Evolutionary conservation across 1,140 invertebrate species (phyloP).

Genomic region (Tetramorium alpestre): DNA sequence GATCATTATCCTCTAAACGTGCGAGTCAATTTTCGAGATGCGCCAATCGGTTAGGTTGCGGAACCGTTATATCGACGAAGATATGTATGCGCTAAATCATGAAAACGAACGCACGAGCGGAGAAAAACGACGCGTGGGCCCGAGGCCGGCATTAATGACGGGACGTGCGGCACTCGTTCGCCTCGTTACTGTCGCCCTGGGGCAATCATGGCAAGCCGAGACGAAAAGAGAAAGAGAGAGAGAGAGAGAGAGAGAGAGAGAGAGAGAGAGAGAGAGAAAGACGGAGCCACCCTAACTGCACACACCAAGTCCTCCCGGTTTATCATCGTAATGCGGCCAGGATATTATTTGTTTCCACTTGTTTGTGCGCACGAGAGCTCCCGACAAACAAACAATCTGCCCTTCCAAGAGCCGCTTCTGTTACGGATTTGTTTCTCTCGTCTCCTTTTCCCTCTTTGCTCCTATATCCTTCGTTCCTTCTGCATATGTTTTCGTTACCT

Average conservation of each 20-base stretch:
- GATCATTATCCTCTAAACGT: slow-evolving; percentile 19
- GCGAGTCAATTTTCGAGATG: slow-evolving; percentile 58
- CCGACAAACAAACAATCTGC: slow-evolving; percentile 82
- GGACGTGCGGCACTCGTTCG: slow-evolving; percentile 79
- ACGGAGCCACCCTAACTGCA: slow-evolving; percentile 51
- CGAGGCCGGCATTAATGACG: slow-evolving; percentile 84
- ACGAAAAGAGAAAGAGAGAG: slow-evolving; percentile 14
- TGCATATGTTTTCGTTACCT: slow-evolving; percentile 20
- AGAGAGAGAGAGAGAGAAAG: slow-evolving; percentile 33
- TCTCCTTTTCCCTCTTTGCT: not conserved
- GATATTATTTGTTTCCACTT: slow-evolving; percentile 85
- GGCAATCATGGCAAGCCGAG: slow-evolving; percentile 68
- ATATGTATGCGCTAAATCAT: slow-evolving; percentile 39
- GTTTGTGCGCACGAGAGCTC: slow-evolving; percentile 81
- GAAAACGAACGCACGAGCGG: slow-evolving; percentile 12
- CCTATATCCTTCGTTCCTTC: slow-evolving; percentile 1
- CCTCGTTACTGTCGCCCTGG: slow-evolving; percentile 82
- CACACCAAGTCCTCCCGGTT: slow-evolving; percentile 52
- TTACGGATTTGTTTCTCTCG: not conserved
- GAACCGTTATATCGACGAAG: slow-evolving; percentile 41
- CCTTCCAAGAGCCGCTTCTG: slow-evolving; percentile 58
- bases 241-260: slow-evolving; percentile 10
- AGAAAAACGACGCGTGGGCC: slow-evolving; percentile 72
- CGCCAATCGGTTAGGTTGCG: not conserved
- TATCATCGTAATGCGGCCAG: slow-evolving; percentile 77